Evolutionary conservation across 2,113 vertebrate genomes (phyloP), one percentile per base, ranked within the genome.

Genomic region (Ammodytes dubius): DNA sequence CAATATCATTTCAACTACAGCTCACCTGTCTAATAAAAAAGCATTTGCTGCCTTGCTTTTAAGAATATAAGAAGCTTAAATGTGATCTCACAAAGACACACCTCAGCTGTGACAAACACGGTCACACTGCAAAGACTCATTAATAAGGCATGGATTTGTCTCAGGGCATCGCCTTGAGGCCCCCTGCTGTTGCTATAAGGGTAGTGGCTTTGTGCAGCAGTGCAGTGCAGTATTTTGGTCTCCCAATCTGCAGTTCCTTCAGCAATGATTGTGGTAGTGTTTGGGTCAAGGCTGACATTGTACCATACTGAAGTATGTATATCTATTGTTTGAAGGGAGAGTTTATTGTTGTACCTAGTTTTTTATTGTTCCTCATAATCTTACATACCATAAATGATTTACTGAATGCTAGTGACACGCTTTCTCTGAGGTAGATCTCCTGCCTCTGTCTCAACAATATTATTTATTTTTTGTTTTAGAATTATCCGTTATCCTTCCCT

Each of bases 141-240:
- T 82, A 93, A 94, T 88, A 89, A 91, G 42, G 39, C 71, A 93
- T 90, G 37, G 52, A 57, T 84, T 19, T 83, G 12, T 76, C 42
- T 76, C 12, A 50, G 88, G 87, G 4, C 92, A 86, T 94, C 86
- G 88, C 91, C 91, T 91, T 8, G 50, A 90, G 88, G 91, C 91
- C 91, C 89, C 50, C 91, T 94, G 89, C 90, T 94, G 87, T 88
- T 83, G 70, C 11, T 56, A 39, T 72, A 4, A 70, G 60, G 82
- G 92, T 79, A 90, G 63, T 91, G 84, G 6, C 42, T 63, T 63
- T 78, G 17, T 88, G 77, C 87, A 80, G 77, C 35, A 89, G 69
- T 79, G 87, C 77, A 85, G 77, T 77, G 68, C 53, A 56, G 50
- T 69, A 49, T 82, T 83, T 53, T 57, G 17, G 53, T 42, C 77